phyloP scores from a whole-genome alignment of 2,888 invertebrate genomes.

The Pediacus dermestoides region DNA sequence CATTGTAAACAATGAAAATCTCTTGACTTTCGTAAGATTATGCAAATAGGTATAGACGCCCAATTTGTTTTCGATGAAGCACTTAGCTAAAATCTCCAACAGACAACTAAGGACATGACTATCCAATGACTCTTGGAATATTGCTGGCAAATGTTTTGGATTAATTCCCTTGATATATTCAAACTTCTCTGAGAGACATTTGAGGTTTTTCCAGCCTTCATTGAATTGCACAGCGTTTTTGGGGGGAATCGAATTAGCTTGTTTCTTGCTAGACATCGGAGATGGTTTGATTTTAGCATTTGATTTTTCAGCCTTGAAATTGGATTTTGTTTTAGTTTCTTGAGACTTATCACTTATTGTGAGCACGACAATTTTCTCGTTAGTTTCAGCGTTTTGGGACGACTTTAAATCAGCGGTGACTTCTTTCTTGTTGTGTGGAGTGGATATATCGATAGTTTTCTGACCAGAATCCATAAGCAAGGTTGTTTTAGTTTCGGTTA shows the following conservation, averaged over 20 bases:
- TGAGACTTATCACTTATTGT: too few species aligned
- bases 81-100: slow-evolving; percentile 50
- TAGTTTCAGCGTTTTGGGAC: too few species aligned
- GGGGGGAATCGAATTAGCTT: slow-evolving; percentile 50
- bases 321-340: too few species aligned
- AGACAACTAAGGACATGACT: slow-evolving; percentile 61
- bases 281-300: slow-evolving; percentile 15
- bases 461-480: too few species aligned
- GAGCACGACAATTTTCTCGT: too few species aligned
- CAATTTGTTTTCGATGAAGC: slow-evolving; percentile 50
- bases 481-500: too few species aligned
- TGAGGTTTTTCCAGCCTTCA: slow-evolving; percentile 59
- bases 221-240: slow-evolving; percentile 65
- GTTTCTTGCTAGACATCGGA: slow-evolving; percentile 10
- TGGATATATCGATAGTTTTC: too few species aligned
- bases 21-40: slow-evolving; percentile 56
- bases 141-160: slow-evolving; percentile 55
- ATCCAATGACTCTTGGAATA: slow-evolving; percentile 68
- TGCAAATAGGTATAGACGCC: slow-evolving; percentile 54
- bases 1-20: slow-evolving; percentile 64
- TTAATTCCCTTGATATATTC: slow-evolving; percentile 60
- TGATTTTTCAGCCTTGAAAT: slow-evolving; percentile 19
- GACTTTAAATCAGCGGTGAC: too few species aligned
- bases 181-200: slow-evolving; percentile 52
- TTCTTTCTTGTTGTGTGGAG: too few species aligned